These are phyloP conservation scores for Neogale vison DNA, from an alignment of 2,113 vertebrate genomes.

Conservation along the genomic window DNA sequence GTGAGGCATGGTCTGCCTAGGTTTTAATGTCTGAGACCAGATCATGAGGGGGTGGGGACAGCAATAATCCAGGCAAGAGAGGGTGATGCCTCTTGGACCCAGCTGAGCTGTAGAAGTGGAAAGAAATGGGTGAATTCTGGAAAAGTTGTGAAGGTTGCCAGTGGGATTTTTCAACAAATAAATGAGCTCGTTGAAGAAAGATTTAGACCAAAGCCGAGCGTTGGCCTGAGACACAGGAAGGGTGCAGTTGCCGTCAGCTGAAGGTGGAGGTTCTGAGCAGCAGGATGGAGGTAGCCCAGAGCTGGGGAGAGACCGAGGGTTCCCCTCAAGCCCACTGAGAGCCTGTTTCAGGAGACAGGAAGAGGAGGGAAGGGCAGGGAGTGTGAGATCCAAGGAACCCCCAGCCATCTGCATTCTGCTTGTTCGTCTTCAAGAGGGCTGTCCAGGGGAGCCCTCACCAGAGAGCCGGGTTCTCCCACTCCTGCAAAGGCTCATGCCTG, in stretches of 20 bases:
- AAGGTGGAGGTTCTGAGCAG: background rate
- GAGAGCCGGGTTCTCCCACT: background rate
- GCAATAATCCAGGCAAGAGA: background rate
- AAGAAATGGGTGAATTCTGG: background rate
- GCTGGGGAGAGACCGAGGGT: background rate
- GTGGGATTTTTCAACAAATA: background rate
- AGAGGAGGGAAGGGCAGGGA: background rate
- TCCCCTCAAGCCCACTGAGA: background rate
- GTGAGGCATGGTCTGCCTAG: background rate
- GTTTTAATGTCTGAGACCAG: background rate
- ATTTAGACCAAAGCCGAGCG: background rate
- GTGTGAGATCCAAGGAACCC: background rate
- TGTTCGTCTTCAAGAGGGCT: background rate
- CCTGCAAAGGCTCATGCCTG: fast-evolving
- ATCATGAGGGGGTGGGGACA: fast-evolving
- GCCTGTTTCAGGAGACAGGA: background rate
- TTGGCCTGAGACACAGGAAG: background rate
- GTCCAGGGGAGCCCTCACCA: fast-evolving
- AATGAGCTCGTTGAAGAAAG: background rate
- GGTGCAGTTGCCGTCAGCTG: background rate
- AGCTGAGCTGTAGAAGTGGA: background rate
- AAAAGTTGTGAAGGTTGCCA: background rate
- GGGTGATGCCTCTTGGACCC: background rate
- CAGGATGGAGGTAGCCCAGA: background rate
- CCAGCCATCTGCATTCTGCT: background rate